phyloP scores from a whole-genome alignment of 1,140 invertebrate species.

The Drosophila nikananu region DNA sequence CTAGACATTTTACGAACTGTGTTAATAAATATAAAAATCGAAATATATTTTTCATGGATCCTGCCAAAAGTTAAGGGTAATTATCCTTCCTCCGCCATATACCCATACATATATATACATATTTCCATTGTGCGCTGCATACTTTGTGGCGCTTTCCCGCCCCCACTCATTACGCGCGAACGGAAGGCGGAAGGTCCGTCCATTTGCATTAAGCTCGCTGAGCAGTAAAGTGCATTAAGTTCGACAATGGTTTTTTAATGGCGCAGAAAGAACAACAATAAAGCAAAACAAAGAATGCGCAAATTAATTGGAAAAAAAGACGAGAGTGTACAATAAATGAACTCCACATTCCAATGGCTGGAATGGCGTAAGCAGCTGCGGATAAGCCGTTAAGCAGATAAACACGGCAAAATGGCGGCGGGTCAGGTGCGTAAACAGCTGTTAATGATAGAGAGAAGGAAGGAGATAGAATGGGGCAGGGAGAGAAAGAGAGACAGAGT shows the following conservation, averaged over 20 bases:
- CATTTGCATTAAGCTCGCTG: slow-evolving; percentile 42
- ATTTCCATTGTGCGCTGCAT: slow-evolving; percentile 5
- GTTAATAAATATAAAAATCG: background rate
- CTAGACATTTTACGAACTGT: background rate
- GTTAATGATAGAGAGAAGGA: slow-evolving; percentile 15
- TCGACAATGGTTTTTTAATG: slow-evolving; percentile 51
- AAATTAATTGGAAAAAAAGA: slow-evolving; percentile 38
- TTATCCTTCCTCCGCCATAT: background rate
- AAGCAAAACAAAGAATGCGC: slow-evolving; percentile 1
- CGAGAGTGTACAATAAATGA: slow-evolving; percentile 33
- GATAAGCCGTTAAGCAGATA: slow-evolving; percentile 54
- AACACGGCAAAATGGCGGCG: slow-evolving; percentile 21
- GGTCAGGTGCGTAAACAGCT: slow-evolving; percentile 35
- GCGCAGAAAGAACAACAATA: background rate
- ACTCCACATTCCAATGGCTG: slow-evolving; percentile 39
- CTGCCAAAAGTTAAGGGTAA: background rate
- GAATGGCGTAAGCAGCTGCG: slow-evolving; percentile 39
- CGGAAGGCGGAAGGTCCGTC: slow-evolving; percentile 11
- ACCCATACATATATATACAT: background rate
- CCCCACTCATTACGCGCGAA: slow-evolving; percentile 18
- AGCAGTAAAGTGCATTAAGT: slow-evolving; percentile 51
- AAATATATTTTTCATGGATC: background rate
- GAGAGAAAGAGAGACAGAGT: background rate
- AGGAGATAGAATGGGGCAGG: background rate
- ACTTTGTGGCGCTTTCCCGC: slow-evolving; percentile 20